phyloP scores from a whole-genome alignment of 2,113 vertebrate species.

The Ammodytes dubius region DNA sequence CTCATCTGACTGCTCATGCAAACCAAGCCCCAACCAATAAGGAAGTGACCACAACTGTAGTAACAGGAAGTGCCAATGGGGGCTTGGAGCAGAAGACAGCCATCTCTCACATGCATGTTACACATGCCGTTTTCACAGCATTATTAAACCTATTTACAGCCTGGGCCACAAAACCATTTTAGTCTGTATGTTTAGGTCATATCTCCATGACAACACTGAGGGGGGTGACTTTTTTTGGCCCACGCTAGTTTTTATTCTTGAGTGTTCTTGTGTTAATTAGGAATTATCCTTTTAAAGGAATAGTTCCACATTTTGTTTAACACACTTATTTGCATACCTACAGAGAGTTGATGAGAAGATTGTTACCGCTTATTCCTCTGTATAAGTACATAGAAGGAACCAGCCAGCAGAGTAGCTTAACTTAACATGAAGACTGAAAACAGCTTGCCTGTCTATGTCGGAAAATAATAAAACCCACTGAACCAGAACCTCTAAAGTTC shows the following conservation, averaged over 20 bases:
- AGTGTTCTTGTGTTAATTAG: too few species aligned
- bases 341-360: background rate
- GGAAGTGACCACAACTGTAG: too few species aligned
- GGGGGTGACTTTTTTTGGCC: too few species aligned
- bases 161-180: too few species aligned
- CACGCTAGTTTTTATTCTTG: too few species aligned
- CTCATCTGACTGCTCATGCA: background rate
- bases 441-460: background rate
- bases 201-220: too few species aligned
- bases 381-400: background rate
- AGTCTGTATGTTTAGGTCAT: too few species aligned
- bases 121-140: too few species aligned
- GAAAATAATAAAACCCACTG: background rate
- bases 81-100: too few species aligned
- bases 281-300: background rate
- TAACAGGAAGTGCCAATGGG: too few species aligned
- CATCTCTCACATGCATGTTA: too few species aligned
- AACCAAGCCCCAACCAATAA: background rate
- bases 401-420: background rate
- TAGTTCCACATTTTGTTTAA: background rate
- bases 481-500: background rate
- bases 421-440: background rate
- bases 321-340: background rate
- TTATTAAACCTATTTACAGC: too few species aligned
- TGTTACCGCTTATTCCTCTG: background rate